Conservation (phyloP, 2,888 invertebrate species). For the Campopleginae sp. region DNA sequence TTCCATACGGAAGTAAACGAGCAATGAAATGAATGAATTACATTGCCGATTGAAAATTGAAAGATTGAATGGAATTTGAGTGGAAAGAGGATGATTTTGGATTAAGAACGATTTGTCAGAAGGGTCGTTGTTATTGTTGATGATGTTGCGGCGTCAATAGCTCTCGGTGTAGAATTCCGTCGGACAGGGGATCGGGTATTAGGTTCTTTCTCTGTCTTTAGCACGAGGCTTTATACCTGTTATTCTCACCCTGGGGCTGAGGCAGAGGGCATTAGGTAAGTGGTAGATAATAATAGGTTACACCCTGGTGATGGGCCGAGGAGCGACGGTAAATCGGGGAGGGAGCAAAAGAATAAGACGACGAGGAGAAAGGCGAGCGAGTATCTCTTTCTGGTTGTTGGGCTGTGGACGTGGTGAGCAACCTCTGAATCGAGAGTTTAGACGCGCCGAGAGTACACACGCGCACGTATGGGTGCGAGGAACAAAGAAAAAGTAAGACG, state of each 20-base stretch:
- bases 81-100: too few species aligned
- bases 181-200: constrained; percentile 59
- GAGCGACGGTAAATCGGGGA: constrained; percentile 77
- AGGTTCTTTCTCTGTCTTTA: constrained; percentile 46
- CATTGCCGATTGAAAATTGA: too few species aligned
- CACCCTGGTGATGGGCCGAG: constrained; percentile 81
- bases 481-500: constrained; percentile 52
- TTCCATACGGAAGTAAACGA: too few species aligned
- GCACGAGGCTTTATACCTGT: constrained; percentile 68
- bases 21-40: too few species aligned
- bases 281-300: constrained; percentile 84
- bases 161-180: constrained; percentile 71
- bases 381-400: constrained; percentile 65
- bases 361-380: constrained; percentile 65
- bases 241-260: constrained; percentile 80
- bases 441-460: not conserved
- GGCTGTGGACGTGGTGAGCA: constrained; percentile 34
- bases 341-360: not conserved
- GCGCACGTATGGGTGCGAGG: constrained; percentile 40
- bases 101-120: not conserved
- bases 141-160: constrained; percentile 38
- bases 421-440: constrained; percentile 31
- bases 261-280: constrained; percentile 83
- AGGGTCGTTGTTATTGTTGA: too few species aligned
- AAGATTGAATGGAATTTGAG: too few species aligned